Evolutionary conservation across 2,113 vertebrate genomes (phyloP).

Genomic region (Xenopus borealis): DNA sequence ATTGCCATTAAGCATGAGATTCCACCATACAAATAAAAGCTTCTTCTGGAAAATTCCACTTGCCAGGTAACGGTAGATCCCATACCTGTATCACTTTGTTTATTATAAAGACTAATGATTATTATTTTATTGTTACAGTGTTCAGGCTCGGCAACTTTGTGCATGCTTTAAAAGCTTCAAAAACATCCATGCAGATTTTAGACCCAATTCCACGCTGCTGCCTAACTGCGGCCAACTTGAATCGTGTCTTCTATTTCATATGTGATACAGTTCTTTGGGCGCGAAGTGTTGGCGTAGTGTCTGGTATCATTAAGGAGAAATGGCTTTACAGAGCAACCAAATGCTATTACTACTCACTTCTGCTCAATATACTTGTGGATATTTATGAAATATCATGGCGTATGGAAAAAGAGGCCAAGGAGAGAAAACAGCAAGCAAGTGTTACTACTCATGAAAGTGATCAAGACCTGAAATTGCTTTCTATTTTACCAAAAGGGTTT

Average conservation of each 20-base stretch:
- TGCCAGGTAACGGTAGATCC: no score
- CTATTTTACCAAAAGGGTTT: slow-evolving; percentile 59
- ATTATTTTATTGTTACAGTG: slow-evolving; percentile 71
- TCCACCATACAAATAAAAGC: no score
- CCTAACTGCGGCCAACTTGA: slow-evolving; percentile 75
- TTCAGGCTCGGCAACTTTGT: slow-evolving; percentile 84
- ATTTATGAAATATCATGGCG: slow-evolving; percentile 72
- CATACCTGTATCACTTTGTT: no score
- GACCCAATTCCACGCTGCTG: slow-evolving; percentile 75
- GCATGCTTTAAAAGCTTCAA: slow-evolving; percentile 78
- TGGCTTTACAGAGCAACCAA: slow-evolving; percentile 76
- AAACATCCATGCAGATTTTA: slow-evolving; percentile 63
- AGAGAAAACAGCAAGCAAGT: slow-evolving; percentile 31
- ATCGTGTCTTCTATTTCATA: slow-evolving; percentile 80
- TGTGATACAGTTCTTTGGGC: slow-evolving; percentile 86
- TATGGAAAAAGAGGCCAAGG: slow-evolving; percentile 59
- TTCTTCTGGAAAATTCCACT: no score
- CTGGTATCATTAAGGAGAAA: slow-evolving; percentile 66
- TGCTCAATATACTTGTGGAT: slow-evolving; percentile 76
- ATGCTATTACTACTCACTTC: slow-evolving; percentile 78
- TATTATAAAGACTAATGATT: no score
- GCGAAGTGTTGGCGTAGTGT: slow-evolving; percentile 66
- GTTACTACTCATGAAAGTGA: not conserved
- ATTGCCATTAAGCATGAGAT: no score
- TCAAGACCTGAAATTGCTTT: slow-evolving; percentile 47